These are phyloP conservation scores for Gymnogyps californianus DNA, from an alignment of 2,113 vertebrate genomes.

Conservation along the genomic window DNA sequence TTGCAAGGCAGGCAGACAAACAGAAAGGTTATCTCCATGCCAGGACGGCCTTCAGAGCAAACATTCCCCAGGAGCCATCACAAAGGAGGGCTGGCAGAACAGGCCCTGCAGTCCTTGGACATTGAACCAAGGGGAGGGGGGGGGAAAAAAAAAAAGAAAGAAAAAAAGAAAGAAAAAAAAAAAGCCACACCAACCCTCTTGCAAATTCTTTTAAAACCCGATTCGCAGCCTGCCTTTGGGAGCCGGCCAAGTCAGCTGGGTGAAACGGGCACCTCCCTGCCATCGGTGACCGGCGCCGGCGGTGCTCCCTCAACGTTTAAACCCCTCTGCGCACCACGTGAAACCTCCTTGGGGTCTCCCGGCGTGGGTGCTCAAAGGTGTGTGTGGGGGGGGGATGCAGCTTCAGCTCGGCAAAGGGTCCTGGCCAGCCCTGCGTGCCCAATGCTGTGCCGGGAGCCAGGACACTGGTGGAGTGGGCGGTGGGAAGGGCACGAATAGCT, in stretches of 20 bases:
- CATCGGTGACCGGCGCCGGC: background rate
- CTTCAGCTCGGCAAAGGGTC: background rate
- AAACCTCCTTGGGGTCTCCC: background rate
- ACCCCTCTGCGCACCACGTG: accelerated
- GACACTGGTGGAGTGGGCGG: background rate
- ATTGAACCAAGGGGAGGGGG: constrained; percentile 13
- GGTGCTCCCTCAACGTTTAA: accelerated
- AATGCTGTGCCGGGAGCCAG: accelerated
- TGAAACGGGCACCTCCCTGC: constrained; percentile 22
- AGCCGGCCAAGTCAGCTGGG: constrained; percentile 42
- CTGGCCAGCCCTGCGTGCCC: background rate
- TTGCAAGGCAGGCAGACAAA: constrained; percentile 35
- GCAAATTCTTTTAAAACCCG: constrained; percentile 39
- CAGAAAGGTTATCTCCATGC: constrained; percentile 46
- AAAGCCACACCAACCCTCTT: background rate
- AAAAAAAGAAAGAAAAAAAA: background rate
- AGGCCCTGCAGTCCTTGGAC: constrained; percentile 45
- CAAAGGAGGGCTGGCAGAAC: constrained; percentile 47
- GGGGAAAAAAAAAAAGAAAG: too few relatives aligned
- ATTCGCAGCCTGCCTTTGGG: background rate
- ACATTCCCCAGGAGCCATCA: constrained; percentile 48
- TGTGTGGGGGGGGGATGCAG: too few relatives aligned
- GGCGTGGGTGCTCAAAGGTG: accelerated
- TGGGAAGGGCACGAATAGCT: background rate
- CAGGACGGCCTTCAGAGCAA: constrained; percentile 41